Percentiles rank a stretch among this genome's conserved stretches.
Evolutionary conservation across 2,113 vertebrate genomes (phyloP).

Genomic region (Pseudorasbora parva): DNA sequence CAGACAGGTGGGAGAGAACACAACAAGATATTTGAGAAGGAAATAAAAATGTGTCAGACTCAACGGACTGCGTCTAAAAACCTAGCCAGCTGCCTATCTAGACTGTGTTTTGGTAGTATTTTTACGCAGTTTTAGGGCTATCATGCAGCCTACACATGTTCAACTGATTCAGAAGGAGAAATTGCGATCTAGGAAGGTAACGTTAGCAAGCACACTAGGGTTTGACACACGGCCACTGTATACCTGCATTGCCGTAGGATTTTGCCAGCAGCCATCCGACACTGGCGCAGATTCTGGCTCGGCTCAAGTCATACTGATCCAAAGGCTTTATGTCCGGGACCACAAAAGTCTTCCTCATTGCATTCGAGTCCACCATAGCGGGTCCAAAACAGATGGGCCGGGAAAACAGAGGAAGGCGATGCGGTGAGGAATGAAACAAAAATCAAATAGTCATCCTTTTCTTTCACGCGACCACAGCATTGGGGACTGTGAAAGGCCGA

Average conservation of each 20-base stretch:
- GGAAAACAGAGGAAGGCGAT: constrained; percentile 24
- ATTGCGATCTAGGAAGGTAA: background rate
- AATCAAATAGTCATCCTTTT: constrained; percentile 72
- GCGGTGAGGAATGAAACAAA: constrained; percentile 50
- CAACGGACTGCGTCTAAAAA: background rate
- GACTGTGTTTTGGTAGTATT: background rate
- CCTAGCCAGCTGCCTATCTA: background rate
- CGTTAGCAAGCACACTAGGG: background rate
- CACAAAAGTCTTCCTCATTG: constrained; percentile 86
- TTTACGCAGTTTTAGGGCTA: background rate
- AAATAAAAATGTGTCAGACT: constrained; percentile 15
- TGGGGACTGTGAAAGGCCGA: constrained; percentile 63
- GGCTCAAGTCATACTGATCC: constrained; percentile 87
- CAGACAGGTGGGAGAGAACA: background rate
- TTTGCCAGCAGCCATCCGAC: constrained; percentile 87
- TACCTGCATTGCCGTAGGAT: constrained; percentile 89
- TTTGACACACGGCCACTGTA: constrained; percentile 4
- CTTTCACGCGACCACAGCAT: constrained; percentile 59
- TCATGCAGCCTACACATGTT: background rate
- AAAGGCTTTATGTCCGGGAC: constrained; percentile 88
- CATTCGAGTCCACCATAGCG: constrained; percentile 85
- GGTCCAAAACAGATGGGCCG: constrained; percentile 62
- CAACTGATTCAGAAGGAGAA: background rate
- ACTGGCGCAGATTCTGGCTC: constrained; percentile 88
- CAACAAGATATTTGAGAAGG: constrained; percentile 36